A percentile compares a stretch with the other conserved stretches of the same genome.
phyloP scores from a whole-genome alignment of 2,888 invertebrate species.

The Synergus japonicus region DNA sequence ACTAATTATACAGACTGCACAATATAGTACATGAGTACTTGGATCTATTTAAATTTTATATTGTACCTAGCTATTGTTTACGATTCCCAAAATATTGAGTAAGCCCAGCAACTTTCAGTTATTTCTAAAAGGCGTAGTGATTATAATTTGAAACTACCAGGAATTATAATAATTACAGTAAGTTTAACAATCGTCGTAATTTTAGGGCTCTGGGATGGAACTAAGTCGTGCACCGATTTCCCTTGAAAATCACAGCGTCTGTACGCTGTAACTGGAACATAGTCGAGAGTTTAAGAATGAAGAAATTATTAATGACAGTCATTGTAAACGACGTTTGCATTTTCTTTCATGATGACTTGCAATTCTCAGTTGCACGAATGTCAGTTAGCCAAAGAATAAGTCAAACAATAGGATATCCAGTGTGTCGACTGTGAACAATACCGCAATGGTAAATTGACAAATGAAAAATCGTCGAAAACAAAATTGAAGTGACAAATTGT shows the following conservation, averaged over 20 bases:
- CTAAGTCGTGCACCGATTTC: constrained; percentile 26
- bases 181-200: constrained; percentile 33
- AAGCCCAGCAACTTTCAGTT: constrained; percentile 4
- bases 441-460: constrained; percentile 26
- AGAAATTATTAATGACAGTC: constrained; percentile 40
- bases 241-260: background rate
- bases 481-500: constrained; percentile 4
- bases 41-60: too few relatives aligned
- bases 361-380: constrained; percentile 40
- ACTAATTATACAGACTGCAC: too few relatives aligned
- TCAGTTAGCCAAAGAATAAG: constrained; percentile 37
- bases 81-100: background rate
- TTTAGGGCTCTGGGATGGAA: constrained; percentile 6
- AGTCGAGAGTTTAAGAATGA: constrained; percentile 23
- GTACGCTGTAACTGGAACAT: constrained; percentile 21
- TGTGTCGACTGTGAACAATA: constrained; percentile 7
- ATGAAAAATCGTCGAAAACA: constrained; percentile 31
- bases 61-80: too few relatives aligned
- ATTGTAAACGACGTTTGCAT: constrained; percentile 38
- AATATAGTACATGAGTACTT: too few relatives aligned
- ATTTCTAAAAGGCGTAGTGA: constrained; percentile 16
- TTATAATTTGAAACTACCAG: background rate
- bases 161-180: constrained; percentile 32
- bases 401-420: constrained; percentile 38
- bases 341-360: constrained; percentile 37